Evolutionary conservation across 2,797 vertebrate genomes (phyloP).

Genomic region (Borostomias antarcticus): DNA sequence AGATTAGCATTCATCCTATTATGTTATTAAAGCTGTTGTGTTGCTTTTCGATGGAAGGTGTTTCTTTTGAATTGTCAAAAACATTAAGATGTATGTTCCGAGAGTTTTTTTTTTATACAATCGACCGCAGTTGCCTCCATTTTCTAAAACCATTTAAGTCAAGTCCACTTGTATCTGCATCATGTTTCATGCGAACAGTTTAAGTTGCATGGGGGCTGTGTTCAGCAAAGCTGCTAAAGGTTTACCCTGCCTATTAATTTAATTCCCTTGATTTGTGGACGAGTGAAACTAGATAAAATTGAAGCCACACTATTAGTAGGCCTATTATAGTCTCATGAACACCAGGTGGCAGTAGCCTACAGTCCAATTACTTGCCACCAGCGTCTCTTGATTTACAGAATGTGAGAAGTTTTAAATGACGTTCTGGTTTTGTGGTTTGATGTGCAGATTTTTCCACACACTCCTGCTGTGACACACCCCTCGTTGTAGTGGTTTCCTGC

Average conservation of each 20-base stretch:
- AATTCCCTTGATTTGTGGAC: no score
- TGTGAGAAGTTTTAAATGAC: background rate
- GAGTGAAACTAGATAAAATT: no score
- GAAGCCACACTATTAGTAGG: no score
- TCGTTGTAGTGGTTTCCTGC: no score
- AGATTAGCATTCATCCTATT: background rate
- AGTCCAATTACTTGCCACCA: background rate
- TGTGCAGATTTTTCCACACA: background rate
- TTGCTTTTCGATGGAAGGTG: background rate
- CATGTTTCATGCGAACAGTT: no score
- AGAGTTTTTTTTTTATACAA: no score
- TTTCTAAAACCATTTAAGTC: no score
- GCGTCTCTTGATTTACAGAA: background rate
- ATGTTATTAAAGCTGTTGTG: background rate
- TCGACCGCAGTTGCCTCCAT: no score
- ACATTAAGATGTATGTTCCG: background rate
- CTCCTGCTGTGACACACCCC: background rate
- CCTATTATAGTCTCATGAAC: background rate
- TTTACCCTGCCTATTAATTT: no score
- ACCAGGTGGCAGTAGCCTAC: conserved; percentile 8
- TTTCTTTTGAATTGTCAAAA: background rate
- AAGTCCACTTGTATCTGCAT: no score
- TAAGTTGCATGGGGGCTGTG: no score
- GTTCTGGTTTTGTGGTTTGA: background rate
- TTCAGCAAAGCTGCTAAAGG: no score